Percentiles rank a stretch among this genome's conserved stretches.
phyloP scores from a whole-genome alignment of 1,140 invertebrate species.

The Drosophila subpulchrella region DNA sequence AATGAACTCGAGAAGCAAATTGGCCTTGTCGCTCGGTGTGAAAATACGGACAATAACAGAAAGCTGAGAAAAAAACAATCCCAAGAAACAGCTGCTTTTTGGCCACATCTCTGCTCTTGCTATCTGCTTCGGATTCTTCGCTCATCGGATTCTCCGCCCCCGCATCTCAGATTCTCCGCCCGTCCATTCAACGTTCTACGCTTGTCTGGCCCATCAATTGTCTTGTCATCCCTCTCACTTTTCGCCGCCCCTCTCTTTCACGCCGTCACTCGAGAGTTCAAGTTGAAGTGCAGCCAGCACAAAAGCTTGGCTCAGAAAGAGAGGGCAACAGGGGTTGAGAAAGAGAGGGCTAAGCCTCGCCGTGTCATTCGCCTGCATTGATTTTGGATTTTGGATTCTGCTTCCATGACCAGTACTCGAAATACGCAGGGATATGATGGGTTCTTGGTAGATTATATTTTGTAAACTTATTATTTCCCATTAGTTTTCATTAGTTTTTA shows the following conservation, averaged over 20 bases:
- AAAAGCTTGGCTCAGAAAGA: constrained; percentile 54
- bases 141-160: constrained; percentile 3
- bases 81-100: constrained; percentile 53
- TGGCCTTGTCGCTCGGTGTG: constrained; percentile 50
- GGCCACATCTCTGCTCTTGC: constrained; percentile 45
- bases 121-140: constrained; percentile 26
- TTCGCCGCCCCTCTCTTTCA: constrained; percentile 25
- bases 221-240: constrained; percentile 68
- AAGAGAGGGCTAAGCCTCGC: constrained; percentile 16
- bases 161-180: constrained; percentile 13
- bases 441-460: not conserved
- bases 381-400: constrained; percentile 64
- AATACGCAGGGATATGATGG: constrained; percentile 9
- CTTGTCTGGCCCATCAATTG: constrained; percentile 74
- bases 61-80: constrained; percentile 34
- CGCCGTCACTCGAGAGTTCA: constrained; percentile 53
- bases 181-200: constrained; percentile 47
- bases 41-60: constrained; percentile 46
- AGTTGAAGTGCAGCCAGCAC: constrained; percentile 71
- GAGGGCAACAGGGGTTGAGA: not conserved
- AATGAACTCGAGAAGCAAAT: constrained; percentile 55
- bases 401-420: constrained; percentile 1
- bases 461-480: no score
- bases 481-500: not conserved
- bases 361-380: constrained; percentile 75